Conservation (phyloP, 1,140 invertebrate species). For the Drosophila dunni region DNA sequence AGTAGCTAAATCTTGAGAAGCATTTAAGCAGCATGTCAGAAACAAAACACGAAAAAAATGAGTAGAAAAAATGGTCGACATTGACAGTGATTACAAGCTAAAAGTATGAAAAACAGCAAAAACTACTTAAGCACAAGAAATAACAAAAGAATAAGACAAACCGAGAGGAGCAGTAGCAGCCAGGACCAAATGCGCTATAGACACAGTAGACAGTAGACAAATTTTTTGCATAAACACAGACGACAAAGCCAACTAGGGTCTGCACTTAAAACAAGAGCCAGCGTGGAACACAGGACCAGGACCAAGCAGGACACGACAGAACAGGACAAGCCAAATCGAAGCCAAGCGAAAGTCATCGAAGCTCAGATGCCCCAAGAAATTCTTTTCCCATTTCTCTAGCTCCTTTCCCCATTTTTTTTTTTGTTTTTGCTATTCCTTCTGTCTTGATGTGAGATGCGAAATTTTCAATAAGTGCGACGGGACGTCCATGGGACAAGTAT, state of each 20-base stretch:
- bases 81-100: constrained; percentile 84
- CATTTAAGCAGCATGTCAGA: constrained; percentile 82
- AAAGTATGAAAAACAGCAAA: constrained; percentile 83
- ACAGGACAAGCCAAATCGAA: constrained; percentile 61
- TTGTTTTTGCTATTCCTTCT: constrained; percentile 8
- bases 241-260: constrained; percentile 79
- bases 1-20: constrained; percentile 81
- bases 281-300: neutral
- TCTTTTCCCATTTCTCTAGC: constrained; percentile 62
- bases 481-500: constrained; percentile 57
- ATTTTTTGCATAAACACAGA: constrained; percentile 83
- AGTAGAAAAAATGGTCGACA: constrained; percentile 60
- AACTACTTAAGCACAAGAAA: constrained; percentile 82
- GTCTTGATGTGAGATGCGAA: constrained; percentile 63
- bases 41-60: constrained; percentile 57
- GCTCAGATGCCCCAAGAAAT: constrained; percentile 63
- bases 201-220: constrained; percentile 66
- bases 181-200: constrained; percentile 14
- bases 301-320: constrained; percentile 10
- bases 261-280: constrained; percentile 79
- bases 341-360: constrained; percentile 63
- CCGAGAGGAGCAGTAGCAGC: constrained; percentile 20
- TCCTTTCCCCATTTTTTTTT: constrained; percentile 27
- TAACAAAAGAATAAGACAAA: constrained; percentile 67
- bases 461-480: constrained; percentile 79